Evolutionary conservation across 2,113 vertebrate species (phyloP), one percentile per base, ranked within the genome.

Genomic region (chimpanzee (Pan troglodytes)): DNA sequence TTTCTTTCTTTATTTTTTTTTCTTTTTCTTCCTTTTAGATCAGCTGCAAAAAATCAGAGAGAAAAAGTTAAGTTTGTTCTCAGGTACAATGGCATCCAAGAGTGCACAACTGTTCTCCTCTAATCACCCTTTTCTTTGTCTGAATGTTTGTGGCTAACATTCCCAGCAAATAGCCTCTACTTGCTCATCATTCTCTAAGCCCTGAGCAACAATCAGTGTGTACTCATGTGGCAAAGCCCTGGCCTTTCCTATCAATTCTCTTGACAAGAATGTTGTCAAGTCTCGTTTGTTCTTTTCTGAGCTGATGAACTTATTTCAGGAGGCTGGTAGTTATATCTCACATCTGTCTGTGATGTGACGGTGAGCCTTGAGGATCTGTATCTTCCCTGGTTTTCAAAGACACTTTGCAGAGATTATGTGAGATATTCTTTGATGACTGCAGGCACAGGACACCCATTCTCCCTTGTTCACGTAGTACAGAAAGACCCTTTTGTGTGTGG

Each of bases 251-350:
- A 97, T 98, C 97, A 98, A 78, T 97, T 98, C 57, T 97, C 82
- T 97, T 98, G 97, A 98, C 96, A 98, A 97, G 96, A 98, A 96
- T 95, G 73, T 93, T 98, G 98, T 98, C 97, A 97, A 90, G 96
- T 98, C 83, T 20, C 57, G n/a, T 98, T 97, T 98, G 84, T 98
- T 97, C 82, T 96, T 96, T 98, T 97, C 92, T 91, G 94, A 95
- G 93, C 89, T 96, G 1, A 1, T 85, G 88, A 97, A 97, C 97
- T 98, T 98, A 96, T 98, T 98, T 98, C 96, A 95, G 93, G 57
- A 98, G 35, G 67, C 94, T 98, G 30, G 86, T 97, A 94, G 90
- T 96, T 98, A 68, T 81, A 97, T 45, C 95, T 98, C 90, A 92
- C 90, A 97, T 98, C 91, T 48, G 13, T 97, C 96, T 97, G 79